Conservation (phyloP, 2,888 invertebrate species). For the Trichopoda pennipes region DNA sequence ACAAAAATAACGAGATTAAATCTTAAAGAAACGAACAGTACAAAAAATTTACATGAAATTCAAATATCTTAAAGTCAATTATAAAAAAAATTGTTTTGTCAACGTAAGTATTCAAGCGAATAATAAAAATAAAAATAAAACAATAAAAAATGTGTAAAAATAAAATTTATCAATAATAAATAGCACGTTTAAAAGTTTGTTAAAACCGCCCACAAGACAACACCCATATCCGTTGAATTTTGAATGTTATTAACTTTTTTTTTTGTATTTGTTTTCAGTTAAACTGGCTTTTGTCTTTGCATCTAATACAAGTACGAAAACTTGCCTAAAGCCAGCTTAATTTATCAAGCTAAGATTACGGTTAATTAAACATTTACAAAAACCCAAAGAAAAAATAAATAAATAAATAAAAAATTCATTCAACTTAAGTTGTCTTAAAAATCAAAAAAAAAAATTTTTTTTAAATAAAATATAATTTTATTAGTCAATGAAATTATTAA, state of each 20-base stretch:
- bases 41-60: slow-evolving; percentile 10
- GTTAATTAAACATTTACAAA: slow-evolving; percentile 62
- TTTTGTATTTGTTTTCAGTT: background rate
- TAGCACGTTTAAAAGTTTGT: slow-evolving; percentile 54
- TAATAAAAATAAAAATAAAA: background rate
- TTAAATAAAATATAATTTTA: background rate
- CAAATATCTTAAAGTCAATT: slow-evolving; percentile 13
- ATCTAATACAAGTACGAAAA: slow-evolving; percentile 22
- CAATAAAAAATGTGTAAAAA: background rate
- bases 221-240: slow-evolving; percentile 67
- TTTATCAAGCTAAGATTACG: slow-evolving; percentile 56
- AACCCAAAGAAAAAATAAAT: too few species aligned
- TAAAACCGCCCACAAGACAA: slow-evolving; percentile 64
- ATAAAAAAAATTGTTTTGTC: background rate
- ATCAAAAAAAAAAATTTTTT: background rate
- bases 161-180: slow-evolving; percentile 6
- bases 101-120: slow-evolving; percentile 12
- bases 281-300: slow-evolving; percentile 35
- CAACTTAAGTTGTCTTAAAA: slow-evolving; percentile 57
- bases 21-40: background rate
- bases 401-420: background rate
- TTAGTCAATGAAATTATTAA: slow-evolving; percentile 27
- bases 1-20: slow-evolving; percentile 21
- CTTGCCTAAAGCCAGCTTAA: slow-evolving; percentile 38
- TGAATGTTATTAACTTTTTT: slow-evolving; percentile 19